These are phyloP conservation scores for Leucoraja ocellata DNA, from an alignment of 2,797 vertebrate genomes.

Conservation along the genomic window DNA sequence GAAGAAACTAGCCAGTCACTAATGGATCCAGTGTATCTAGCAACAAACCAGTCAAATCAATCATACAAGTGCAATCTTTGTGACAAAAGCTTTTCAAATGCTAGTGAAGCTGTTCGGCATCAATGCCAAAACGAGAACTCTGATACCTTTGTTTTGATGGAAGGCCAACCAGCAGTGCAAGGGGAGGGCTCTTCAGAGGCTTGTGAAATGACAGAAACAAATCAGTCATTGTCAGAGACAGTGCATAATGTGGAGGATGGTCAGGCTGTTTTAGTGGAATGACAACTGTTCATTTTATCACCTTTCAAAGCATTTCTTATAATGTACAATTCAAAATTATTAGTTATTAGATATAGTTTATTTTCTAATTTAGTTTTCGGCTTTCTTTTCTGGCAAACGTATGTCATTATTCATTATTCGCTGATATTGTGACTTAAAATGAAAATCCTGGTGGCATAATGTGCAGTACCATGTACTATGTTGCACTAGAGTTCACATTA, in stretches of 20 bases:
- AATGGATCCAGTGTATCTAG: slow-evolving; percentile 87
- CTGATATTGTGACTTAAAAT: slow-evolving; percentile 34
- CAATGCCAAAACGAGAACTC: slow-evolving; percentile 86
- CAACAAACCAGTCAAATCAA: slow-evolving; percentile 80
- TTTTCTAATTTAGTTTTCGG: slow-evolving; percentile 29
- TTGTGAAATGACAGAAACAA: slow-evolving; percentile 36
- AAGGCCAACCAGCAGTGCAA: slow-evolving; percentile 46
- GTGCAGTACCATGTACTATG: slow-evolving; percentile 16
- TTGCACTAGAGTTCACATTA: slow-evolving; percentile 23
- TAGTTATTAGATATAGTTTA: slow-evolving; percentile 32
- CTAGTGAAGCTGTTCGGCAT: slow-evolving; percentile 93
- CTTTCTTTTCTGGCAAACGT: slow-evolving; percentile 22
- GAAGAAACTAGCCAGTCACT: slow-evolving; percentile 78
- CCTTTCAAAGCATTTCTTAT: slow-evolving; percentile 27
- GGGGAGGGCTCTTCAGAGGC: slow-evolving; percentile 50
- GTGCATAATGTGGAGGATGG: slow-evolving; percentile 26
- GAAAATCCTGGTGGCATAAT: slow-evolving; percentile 30
- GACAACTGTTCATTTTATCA: slow-evolving; percentile 19
- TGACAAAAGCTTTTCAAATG: slow-evolving; percentile 89
- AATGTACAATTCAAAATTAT: slow-evolving; percentile 35
- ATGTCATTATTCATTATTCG: slow-evolving; percentile 17
- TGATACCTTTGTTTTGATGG: slow-evolving; percentile 63
- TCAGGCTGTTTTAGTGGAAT: slow-evolving; percentile 34
- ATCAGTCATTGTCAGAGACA: slow-evolving; percentile 19
- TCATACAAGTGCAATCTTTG: slow-evolving; percentile 98